Evolutionary conservation across 2,797 vertebrate genomes (phyloP), one percentile per base, ranked within the genome.

Genomic region (Hemibagrus guttatus): DNA sequence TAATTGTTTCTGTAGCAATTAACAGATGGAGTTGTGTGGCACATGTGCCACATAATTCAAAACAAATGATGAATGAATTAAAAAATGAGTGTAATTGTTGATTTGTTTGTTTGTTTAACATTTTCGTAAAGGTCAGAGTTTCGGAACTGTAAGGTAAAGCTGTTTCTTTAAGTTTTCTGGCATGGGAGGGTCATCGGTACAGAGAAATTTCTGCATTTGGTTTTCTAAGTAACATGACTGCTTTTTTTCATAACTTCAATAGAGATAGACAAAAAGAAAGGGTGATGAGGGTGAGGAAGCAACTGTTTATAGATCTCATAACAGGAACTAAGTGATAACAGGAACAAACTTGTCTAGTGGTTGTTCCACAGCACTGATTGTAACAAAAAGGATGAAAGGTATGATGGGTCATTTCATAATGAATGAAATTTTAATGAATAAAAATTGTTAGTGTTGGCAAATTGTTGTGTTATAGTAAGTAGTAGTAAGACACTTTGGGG

Each of bases 261-360:
- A 46, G 46, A 19, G 68, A 69, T 31, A 21, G 9, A 75, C 26
- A 16, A 52, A 75, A 31, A 19, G 3, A 17, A 3, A 72, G 69
- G 8, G 3, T 46, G 39, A 72, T 23, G 28, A 56, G 49, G 3
- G 52, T 35, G 74, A 76, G 2, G 49, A 14, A 75, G 56, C 11
- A 61, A 16, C 14, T 61, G 35, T 17, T 63, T 68, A 35, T 54
- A 64, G 16, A 39, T 31, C 16, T 17, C 13, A 23, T 82, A 13
- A 68, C n/a, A 19, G 80, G 42, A 81, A 81, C 39, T 28, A 80
- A 61, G 21, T 66, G 7, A 28, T 49, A 66, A 81, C 26, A 68
- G 81, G 46, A 52, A 82, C 54, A 39, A 58, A 58, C 61, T n/a
- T 81, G 59, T 64, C 26, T n/a, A 11, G 1, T 49, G 14, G 0